These are phyloP conservation scores for Elachura formosa DNA, from an alignment of 2,113 vertebrate species.

Conservation along the genomic window DNA sequence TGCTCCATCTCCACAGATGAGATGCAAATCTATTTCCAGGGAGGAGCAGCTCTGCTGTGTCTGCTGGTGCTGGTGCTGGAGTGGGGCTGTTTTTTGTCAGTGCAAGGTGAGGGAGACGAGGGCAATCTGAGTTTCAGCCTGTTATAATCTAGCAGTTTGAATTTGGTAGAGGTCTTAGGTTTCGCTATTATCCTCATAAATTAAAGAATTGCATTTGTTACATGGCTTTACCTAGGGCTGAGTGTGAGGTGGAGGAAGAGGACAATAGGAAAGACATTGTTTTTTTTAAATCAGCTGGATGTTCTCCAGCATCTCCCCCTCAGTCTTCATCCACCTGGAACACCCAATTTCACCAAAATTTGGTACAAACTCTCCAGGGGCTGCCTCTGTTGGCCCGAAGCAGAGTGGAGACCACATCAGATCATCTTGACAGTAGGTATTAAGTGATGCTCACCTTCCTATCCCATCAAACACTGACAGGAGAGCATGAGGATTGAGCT, in stretches of 20 bases:
- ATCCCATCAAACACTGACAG: neutral
- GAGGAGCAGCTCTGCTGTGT: neutral
- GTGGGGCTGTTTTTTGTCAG: neutral
- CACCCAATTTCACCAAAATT: neutral
- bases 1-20: neutral
- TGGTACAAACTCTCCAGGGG: neutral
- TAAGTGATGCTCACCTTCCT: neutral
- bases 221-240: neutral
- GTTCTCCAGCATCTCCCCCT: neutral
- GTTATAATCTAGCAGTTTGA: neutral
- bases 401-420: neutral
- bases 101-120: fast-evolving
- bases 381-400: neutral
- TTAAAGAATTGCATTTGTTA: neutral
- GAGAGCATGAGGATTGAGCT: neutral
- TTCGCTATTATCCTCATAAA: neutral
- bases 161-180: neutral
- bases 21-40: neutral
- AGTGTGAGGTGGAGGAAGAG: neutral
- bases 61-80: neutral
- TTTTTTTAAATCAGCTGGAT: neutral
- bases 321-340: neutral
- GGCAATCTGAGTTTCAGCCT: neutral
- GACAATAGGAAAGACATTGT: neutral
- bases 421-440: neutral